Evolutionary conservation across 2,113 vertebrate genomes (phyloP), one percentile per base, ranked within the genome.

Genomic region (Leiothrix lutea): DNA sequence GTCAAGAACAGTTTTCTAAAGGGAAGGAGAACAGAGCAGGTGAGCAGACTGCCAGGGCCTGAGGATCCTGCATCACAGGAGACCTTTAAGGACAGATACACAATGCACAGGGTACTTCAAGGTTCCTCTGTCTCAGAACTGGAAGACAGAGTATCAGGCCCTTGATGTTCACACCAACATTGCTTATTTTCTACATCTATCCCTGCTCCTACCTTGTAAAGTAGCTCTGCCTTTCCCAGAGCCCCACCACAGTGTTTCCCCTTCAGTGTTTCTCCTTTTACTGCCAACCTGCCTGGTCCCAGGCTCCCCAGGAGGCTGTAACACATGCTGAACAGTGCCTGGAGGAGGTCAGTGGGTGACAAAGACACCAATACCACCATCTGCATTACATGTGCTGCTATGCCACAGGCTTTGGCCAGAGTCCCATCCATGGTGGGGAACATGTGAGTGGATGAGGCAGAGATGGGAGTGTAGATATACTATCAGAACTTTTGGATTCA

Each of bases 401-500:
- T 45, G 78, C 83, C 56, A 77, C 40, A 38, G 90, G 70, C 94
- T 81, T 91, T 96, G 94, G 92, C 75, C 44, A 23, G 21, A 86
- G 57, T 75, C 60, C 78, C 35, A 7, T 36, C 35, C 77, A 19
- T 33, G 22, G 57, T 48, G 78, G 42, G 38, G 64, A 75, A 56
- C 81, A n/a, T 62, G 60, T 80, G 78, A 88, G 70, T 35, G 79
- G 54, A 60, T 47, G 61, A 95, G 54, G 42, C 84, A 90, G 70
- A 90, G 90, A 94, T 67, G 75, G 47, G 45, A 70, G 24, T 8
- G 8, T 24, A 97, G 92, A 92, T 96, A 86, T 67, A 33, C 87
- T 92, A 36, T 86, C 84, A 61, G 47, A 51, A 74, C 77, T 35
- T 88, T 40, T 96, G 82, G 61, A 65, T 92, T 93, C 75, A 33